Percentiles rank a stretch among this genome's conserved stretches.
These are phyloP conservation scores for Spisula subtruncata DNA, from an alignment of 2,888 invertebrate genomes.

Conservation along the genomic window DNA sequence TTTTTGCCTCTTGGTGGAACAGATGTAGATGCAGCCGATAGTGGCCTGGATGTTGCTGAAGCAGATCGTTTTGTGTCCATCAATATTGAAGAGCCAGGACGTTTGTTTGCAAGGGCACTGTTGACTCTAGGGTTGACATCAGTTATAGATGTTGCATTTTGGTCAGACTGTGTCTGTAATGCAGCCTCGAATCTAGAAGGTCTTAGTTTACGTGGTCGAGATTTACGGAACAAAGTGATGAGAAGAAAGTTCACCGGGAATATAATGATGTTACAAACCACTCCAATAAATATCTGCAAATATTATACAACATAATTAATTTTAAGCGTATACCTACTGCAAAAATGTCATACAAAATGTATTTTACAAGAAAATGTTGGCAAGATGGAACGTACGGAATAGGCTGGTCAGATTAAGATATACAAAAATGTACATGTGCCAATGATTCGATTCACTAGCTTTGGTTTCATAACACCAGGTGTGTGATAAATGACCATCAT, in stretches of 20 bases:
- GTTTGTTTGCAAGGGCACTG: constrained; percentile 50
- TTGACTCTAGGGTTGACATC: constrained; percentile 76
- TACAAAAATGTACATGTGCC: no score
- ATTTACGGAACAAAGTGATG: constrained; percentile 88
- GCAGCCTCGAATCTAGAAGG: constrained; percentile 85
- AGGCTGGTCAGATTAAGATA: no score
- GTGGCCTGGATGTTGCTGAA: constrained; percentile 71
- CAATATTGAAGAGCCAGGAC: constrained; percentile 70
- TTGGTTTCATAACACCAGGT: no score
- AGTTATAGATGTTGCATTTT: constrained; percentile 71
- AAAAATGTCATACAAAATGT: no score
- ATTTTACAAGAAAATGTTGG: no score
- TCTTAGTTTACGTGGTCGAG: constrained; percentile 86
- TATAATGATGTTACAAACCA: constrained; percentile 88
- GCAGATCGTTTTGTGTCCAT: constrained; percentile 71
- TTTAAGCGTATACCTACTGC: no score
- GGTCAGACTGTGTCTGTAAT: constrained; percentile 72
- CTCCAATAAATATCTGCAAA: constrained; percentile 88
- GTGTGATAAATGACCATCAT: no score
- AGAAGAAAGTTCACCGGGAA: constrained; percentile 88
- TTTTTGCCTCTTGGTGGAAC: constrained; percentile 24
- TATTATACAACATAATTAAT: not conserved
- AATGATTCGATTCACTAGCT: no score
- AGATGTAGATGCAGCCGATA: constrained; percentile 66
- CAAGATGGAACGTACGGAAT: no score